Conservation (phyloP, 2,888 invertebrate genomes). For the Pristionchus maxplancki region DNA sequence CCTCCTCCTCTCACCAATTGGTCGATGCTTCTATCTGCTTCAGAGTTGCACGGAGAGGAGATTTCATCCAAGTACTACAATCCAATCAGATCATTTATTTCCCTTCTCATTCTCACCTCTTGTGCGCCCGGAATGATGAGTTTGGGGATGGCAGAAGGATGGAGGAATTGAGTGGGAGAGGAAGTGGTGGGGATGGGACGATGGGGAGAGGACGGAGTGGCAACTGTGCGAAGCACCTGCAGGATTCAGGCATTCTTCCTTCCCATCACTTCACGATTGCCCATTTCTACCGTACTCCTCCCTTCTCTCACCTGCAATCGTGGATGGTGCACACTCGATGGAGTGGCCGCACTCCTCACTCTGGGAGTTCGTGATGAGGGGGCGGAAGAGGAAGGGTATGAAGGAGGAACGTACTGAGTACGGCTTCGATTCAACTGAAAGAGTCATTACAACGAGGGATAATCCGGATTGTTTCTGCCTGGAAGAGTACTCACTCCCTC, state of each 20-base stretch:
- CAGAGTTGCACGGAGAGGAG: constrained; percentile 9
- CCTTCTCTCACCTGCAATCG: not conserved
- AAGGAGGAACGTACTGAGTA: not conserved
- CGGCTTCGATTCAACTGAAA: not conserved
- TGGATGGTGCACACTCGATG: constrained; percentile 23
- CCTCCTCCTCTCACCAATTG: constrained; percentile 10
- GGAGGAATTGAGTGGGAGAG: constrained; percentile 47
- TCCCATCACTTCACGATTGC: not conserved
- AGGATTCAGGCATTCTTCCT: not conserved
- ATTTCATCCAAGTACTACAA: constrained; percentile 8
- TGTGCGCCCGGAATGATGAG: not conserved
- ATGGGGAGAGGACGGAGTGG: not conserved
- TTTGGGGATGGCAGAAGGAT: constrained; percentile 21
- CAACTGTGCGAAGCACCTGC: not conserved
- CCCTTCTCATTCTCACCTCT: not conserved
- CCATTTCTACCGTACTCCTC: not conserved
- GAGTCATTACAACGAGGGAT: too few species aligned
- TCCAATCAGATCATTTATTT: not conserved
- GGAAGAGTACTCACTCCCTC: not conserved
- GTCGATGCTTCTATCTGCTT: constrained; percentile 14
- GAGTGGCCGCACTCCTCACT: too few species aligned
- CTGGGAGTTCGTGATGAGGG: not conserved
- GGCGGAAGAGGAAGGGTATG: not conserved
- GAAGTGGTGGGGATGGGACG: not conserved
- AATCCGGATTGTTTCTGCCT: too few species aligned